Base-by-base conservation (phyloP, 2,888 invertebrate species). In the Lacanobia wlatinum region DNA sequence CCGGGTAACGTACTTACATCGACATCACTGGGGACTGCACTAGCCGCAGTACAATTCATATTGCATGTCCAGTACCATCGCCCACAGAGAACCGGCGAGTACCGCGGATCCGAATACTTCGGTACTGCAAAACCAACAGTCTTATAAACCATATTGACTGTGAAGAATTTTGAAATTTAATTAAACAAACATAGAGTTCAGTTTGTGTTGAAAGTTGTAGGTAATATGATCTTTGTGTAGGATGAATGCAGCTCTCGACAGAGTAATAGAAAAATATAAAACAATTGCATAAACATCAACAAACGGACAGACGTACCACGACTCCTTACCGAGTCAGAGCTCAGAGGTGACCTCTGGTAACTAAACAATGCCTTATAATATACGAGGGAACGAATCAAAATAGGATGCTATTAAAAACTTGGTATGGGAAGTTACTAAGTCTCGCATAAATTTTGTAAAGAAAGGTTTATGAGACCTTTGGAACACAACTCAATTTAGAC, bases 31-130 rank as follows among this genome's bases (percentile, higher is more conserved):
- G 76, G 76, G 78, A 77, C 90, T 87, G 80, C 90, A 90, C 90
- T 90, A 90, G 84, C 85, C 78, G 85, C 83, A 85, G 88, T 91
- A 95, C 93, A 92, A 93, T 93, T 93, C 93, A 94, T 94, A 94
- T 94, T 93, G 92, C 93, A 90, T 94, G 94, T 93, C 94, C 94
- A 92, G 92, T 89, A 90, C 88, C 76, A 69, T 87, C 95, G 95
- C 95, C 95, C 95, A 95, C 95, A 92, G 94, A 89, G 93, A 89
- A 84, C 86, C 82, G 80, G 82, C 55, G 77, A 84, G 84, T 87
- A 87, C 91, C 88, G 89, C 87, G 90, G 87, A 91, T 90, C 86
- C 90, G 83, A 90, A 89, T 86, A 86, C 88, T 87, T 61, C 52
- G 59, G 18, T 43, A 55, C 81, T 72, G 21, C n/a, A 12, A 53